These are phyloP conservation scores for Ophiothrix spiculata DNA, from an alignment of 35 echinoderm and acorn worm genomes.

Conservation along the genomic window DNA sequence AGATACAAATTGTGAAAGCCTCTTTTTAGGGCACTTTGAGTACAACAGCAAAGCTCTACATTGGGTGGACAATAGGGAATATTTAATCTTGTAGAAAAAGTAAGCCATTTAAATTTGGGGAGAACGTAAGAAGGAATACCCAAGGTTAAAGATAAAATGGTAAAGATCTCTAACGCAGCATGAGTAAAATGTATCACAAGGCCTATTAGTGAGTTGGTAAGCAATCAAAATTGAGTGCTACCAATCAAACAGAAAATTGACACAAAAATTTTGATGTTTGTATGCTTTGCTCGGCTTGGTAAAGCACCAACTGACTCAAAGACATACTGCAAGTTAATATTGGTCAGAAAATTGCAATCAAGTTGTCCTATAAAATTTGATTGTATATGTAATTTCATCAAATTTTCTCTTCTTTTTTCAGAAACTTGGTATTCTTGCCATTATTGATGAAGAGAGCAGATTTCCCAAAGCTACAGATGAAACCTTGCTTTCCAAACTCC, in stretches of 20 bases:
- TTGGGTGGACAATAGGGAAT: not conserved
- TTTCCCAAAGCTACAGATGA: slow-evolving; percentile 94
- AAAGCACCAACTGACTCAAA: too few relatives aligned
- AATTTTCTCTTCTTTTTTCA: slow-evolving; percentile 33
- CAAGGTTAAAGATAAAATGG: too few relatives aligned
- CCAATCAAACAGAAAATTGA: too few relatives aligned
- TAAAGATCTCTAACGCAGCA: too few relatives aligned
- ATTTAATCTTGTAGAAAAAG: not conserved
- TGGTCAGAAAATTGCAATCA: too few relatives aligned
- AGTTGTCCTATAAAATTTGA: too few relatives aligned
- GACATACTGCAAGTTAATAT: too few relatives aligned
- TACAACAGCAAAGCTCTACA: not conserved
- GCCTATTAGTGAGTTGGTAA: too few relatives aligned
- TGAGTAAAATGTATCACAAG: too few relatives aligned
- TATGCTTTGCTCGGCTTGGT: not conserved
- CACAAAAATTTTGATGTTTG: not conserved
- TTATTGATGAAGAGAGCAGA: slow-evolving; percentile 91
- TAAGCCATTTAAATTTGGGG: too few relatives aligned
- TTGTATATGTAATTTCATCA: not conserved
- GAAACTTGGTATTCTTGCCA: slow-evolving; percentile 95
- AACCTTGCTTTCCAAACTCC: slow-evolving; percentile 87
- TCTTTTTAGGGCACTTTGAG: not conserved
- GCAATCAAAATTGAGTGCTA: too few relatives aligned
- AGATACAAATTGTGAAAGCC: not conserved
- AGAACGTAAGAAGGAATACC: too few relatives aligned